These are phyloP conservation scores for Chaenogobius annularis DNA, from an alignment of 2,113 vertebrate genomes.

Conservation along the genomic window DNA sequence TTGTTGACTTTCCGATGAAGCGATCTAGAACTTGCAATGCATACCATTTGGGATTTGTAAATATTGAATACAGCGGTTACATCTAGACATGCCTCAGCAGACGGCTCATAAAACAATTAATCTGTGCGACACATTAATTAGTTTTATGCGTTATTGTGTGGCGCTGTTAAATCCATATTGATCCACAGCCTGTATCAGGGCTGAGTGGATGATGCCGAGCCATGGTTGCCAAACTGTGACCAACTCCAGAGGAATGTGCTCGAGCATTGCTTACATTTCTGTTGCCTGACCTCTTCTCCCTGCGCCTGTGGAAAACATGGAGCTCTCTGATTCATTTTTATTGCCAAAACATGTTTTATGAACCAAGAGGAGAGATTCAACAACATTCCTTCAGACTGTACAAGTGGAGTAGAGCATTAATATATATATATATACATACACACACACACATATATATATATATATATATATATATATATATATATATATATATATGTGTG, in stretches of 20 bases:
- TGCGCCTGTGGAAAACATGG: conserved; percentile 46
- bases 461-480: too few relatives aligned
- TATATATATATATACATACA: too few relatives aligned
- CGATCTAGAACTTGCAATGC: not conserved
- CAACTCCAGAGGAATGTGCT: conserved; percentile 54
- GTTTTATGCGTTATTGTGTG: not conserved
- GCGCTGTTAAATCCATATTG: not conserved
- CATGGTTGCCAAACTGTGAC: conserved; percentile 55
- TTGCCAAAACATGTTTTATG: conserved; percentile 37
- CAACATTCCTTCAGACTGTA: conserved; percentile 7
- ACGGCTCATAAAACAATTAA: not conserved
- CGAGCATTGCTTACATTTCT: conserved; percentile 62
- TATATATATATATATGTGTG: too few relatives aligned
- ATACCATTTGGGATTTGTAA: not conserved
- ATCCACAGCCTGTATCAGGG: not conserved
- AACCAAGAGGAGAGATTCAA: conserved; percentile 22
- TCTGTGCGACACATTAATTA: not conserved
- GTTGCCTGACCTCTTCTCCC: conserved; percentile 46
- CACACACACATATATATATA: too few relatives aligned
- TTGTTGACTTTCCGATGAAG: conserved; percentile 3
- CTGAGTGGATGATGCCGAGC: conserved; percentile 36
- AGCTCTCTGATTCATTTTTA: conserved; percentile 30
- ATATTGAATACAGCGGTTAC: not conserved
- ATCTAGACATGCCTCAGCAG: not conserved
- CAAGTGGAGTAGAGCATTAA: not conserved